Base-by-base conservation (phyloP, 1,140 invertebrate genomes). In the Apis florea region DNA sequence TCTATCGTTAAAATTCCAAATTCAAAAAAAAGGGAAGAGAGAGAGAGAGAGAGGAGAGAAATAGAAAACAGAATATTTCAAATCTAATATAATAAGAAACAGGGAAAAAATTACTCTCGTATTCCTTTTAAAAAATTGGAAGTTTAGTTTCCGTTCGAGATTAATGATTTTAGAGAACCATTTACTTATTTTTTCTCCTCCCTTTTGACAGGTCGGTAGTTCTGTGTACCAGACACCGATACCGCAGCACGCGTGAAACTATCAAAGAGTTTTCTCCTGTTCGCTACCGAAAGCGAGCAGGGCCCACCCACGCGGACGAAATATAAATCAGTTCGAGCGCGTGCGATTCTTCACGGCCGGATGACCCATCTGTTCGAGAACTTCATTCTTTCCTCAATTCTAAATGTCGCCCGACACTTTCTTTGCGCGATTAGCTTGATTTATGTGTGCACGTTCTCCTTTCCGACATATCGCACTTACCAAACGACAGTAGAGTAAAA, bases 321-420 rank as follows among this genome's bases (percentile, higher is more conserved):
- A 68, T 87, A 87, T 87, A 87, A 87, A 87, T 87, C 86, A 87
- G 83, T 72, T 19, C 69, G 31, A 40, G 19, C 68, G 82, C 73
- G 61, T 49, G 74, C 58, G 80, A 87, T 87, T 86, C 68, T 82
- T 67, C 73, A 87, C 40, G 82, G 73, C 17, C 26, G n/a, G n/a
- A 56, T 31, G 64, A 73, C 83, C 74, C 85, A 87, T 87, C 82
- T 86, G 85, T 72, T 84, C 40, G 69, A 82, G 70, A 83, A 67
- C 64, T 86, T 86, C 85, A 86, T 86, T 83, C 72, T 79, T 87
- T 87, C 83, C n/a, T n/a, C 84, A 86, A 87, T n/a, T n/a, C n/a
- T 86, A 86, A 87, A 73, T 87, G 85, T 87, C 85, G 82, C 85
- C 26, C 51, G 71, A 81, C 64, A 61, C 78, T 79, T 73, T 49